Base-by-base conservation (phyloP, 2,888 invertebrate species). In the Polydrusus cervinus region DNA sequence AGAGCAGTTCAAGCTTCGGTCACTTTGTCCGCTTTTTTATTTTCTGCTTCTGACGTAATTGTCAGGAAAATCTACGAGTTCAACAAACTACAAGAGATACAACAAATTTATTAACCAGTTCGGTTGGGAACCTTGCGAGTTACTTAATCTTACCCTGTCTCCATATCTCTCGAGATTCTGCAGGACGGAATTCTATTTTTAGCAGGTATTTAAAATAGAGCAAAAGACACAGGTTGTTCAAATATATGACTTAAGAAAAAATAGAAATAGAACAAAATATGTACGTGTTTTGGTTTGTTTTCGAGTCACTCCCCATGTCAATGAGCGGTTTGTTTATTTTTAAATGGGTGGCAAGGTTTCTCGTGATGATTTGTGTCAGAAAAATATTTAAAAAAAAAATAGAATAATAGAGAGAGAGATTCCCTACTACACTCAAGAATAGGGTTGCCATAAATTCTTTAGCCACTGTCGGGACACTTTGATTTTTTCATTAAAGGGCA, bases 141-240 rank as follows among this genome's bases (percentile, higher is more conserved):
- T 6, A 3, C 30, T 30, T 13, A 8, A n/a, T 53, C 30, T 7
- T 1, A 30, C 53, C 13, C 53, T 53, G 53, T 34, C 34, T 34
- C 34, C 10, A 34, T 25, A 6, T 30, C 2, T 25, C 13, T 11
- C 13, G 8, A 25, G 30, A 25, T 62, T 16, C 45, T 20, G 30
- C 34, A 61, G 38, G 61, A 43, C 38, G 34, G 2, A 13, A n/a
- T 16, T 20, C 45, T 62, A 62, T 62, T 45, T 62, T 62, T 62
- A 62, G 45, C 13, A 0, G 25, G 62, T 45, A 62, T 62, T 62
- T 62, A 45, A 62, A 62, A 62, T 62, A 62, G 45, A 62, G 62
- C 18, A 62, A 62, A 62, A 62, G 11, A 20, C 43, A 62, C 45
- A 62, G 25, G 45, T 62, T 62, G 62, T 62, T 62, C 30, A 53